Evolutionary conservation across 2,113 vertebrate genomes (phyloP).

Genomic region (Odobenus rosmarus): DNA sequence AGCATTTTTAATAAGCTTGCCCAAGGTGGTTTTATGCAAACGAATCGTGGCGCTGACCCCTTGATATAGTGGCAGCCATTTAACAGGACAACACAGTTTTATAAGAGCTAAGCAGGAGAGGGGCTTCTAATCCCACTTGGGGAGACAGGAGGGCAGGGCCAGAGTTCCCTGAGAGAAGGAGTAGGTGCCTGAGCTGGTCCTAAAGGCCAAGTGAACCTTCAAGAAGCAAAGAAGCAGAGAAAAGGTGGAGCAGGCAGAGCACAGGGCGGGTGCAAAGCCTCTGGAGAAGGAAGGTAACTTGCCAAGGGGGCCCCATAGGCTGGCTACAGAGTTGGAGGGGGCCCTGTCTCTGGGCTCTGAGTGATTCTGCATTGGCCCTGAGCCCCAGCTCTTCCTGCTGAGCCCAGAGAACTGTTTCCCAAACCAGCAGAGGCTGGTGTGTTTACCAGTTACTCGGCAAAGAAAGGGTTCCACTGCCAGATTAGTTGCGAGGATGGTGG

Average conservation of each 20-base stretch:
- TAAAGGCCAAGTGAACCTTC: background rate
- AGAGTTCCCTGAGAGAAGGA: background rate
- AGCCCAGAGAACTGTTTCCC: background rate
- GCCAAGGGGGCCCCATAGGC: no score
- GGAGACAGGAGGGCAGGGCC: background rate
- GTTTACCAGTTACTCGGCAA: background rate
- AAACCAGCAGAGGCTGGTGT: background rate
- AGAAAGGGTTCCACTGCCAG: background rate
- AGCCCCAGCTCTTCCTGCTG: background rate
- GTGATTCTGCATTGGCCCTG: background rate
- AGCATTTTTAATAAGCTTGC: constrained; percentile 1
- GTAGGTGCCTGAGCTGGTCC: background rate
- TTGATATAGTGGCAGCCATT: background rate
- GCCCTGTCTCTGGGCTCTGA: background rate
- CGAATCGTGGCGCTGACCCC: background rate
- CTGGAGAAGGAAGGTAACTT: background rate
- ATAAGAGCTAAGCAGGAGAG: background rate
- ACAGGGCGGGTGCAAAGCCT: background rate
- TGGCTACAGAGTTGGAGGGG: background rate
- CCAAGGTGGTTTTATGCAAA: background rate
- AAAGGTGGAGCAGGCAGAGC: background rate
- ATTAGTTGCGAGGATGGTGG: background rate
- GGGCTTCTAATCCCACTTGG: background rate
- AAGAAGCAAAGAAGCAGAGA: background rate
- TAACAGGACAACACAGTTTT: background rate